Evolutionary conservation across 2,113 vertebrate genomes (phyloP), one percentile per base, ranked within the genome.

Genomic region (Pseudonaja textilis): DNA sequence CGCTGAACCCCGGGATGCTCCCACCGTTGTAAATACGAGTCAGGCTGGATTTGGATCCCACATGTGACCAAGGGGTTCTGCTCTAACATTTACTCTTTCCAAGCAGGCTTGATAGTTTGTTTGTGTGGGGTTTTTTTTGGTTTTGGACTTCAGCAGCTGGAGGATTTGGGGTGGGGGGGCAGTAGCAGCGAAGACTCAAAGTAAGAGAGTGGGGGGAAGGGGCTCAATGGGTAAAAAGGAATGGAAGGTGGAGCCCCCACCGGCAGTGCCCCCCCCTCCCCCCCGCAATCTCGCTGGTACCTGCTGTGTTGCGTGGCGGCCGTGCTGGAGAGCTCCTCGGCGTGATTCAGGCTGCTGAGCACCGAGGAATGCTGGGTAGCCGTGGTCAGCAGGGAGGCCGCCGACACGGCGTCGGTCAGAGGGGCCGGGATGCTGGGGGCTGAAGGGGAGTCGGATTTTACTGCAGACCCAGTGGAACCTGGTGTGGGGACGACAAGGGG

Each of bases 281-380:
- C 5, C 57, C 42, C 42, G 4, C 29, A 22, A 39, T 50, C 61
- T 34, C 6, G 87, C 29, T 0, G 25, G 52, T 92, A 99, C 99
- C 98, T 99, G 98, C 97, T 99, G 96, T 99, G 99, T 89, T 98
- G 99, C 42, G 98, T 96, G 18, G 98, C 96, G 89, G 97, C 98
- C 16, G 97, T 98, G 50, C 97, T 98, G 64, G 98, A 97, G 91
- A 98, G 96, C 92, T 99, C 99, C 96, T 99, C 99, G 0, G 93
- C 96, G 95, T 99, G 99, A 92, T 98, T 98, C 91, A 99, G 97
- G 95, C 97, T 97, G 61, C 98, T 96, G 29, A 98, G 98, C 89
- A 97, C 96, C 11, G 98, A 97, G 0, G 98, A 96, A 87, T 98
- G 98, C 92, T 98, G 98, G 97, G 97, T 98, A 96, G 98, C 97